Conservation (phyloP, 2,797 vertebrate genomes). For the Hylomyscus alleni region DNA sequence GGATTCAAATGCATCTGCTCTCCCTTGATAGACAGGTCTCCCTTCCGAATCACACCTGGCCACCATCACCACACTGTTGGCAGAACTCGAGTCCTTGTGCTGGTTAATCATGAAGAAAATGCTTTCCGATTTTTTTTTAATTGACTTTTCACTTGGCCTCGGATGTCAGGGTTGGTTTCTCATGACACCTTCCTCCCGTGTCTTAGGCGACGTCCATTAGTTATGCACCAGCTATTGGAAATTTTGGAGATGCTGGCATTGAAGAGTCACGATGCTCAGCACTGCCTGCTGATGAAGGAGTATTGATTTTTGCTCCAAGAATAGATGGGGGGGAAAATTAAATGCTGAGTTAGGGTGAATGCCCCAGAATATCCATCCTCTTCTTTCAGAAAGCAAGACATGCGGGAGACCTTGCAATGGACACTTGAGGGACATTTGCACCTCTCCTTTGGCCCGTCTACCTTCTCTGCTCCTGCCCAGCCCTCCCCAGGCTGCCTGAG, state of each 20-base stretch:
- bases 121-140: constrained; percentile 78
- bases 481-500: background rate
- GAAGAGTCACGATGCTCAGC: background rate
- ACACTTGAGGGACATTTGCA: background rate
- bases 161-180: constrained; percentile 74
- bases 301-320: constrained; percentile 31
- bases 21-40: constrained; percentile 69
- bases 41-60: constrained; percentile 66
- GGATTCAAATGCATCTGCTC: background rate
- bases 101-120: constrained; percentile 83
- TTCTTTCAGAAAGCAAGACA: background rate
- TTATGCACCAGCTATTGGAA: constrained; percentile 58
- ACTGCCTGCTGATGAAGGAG: constrained; percentile 3
- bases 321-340: background rate
- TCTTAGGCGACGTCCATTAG: background rate
- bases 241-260: background rate
- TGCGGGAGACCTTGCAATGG: background rate
- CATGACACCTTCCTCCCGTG: background rate
- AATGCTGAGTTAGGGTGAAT: background rate
- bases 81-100: constrained; percentile 69
- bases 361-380: background rate
- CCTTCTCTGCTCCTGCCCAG: background rate
- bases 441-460: background rate
- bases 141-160: constrained; percentile 78
- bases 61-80: constrained; percentile 46